phyloP scores from a whole-genome alignment of 2,888 invertebrate species.

The Lamellibrachia columna region DNA sequence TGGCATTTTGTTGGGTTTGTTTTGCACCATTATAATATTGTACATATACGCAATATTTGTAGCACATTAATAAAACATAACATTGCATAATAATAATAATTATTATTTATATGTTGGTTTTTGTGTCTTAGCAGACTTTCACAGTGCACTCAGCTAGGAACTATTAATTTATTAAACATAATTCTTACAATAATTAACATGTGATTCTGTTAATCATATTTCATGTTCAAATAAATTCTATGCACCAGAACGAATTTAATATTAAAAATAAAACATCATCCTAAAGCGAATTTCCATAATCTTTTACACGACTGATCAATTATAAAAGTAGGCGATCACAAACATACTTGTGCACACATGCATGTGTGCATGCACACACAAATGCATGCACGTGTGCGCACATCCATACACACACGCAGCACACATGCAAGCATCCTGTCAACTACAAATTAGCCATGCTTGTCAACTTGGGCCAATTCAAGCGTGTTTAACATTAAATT shows the following conservation, averaged over 20 bases:
- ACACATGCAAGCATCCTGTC: not conserved
- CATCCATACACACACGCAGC: not conserved
- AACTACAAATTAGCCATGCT: not conserved
- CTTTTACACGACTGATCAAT: not conserved
- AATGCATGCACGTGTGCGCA: too few species aligned
- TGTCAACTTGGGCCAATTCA: not conserved
- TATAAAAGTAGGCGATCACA: not conserved
- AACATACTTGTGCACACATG: not conserved
- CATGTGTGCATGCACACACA: not conserved
- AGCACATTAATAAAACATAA: too few species aligned
- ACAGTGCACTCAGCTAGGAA: not conserved
- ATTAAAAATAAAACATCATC: too few species aligned
- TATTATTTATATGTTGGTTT: not conserved
- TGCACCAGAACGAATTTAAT: too few species aligned
- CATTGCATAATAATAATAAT: too few species aligned
- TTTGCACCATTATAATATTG: not conserved
- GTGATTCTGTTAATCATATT: not conserved
- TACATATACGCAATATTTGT: too few species aligned
- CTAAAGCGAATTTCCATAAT: not conserved
- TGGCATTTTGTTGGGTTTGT: not conserved
- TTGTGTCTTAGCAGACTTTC: not conserved
- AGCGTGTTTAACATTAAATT: slow-evolving; percentile 1
- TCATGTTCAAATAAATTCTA: not conserved
- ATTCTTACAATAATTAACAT: not conserved
- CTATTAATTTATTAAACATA: not conserved